Conservation (phyloP, 2,888 invertebrate species). For the Ceriagrion tenellum region DNA sequence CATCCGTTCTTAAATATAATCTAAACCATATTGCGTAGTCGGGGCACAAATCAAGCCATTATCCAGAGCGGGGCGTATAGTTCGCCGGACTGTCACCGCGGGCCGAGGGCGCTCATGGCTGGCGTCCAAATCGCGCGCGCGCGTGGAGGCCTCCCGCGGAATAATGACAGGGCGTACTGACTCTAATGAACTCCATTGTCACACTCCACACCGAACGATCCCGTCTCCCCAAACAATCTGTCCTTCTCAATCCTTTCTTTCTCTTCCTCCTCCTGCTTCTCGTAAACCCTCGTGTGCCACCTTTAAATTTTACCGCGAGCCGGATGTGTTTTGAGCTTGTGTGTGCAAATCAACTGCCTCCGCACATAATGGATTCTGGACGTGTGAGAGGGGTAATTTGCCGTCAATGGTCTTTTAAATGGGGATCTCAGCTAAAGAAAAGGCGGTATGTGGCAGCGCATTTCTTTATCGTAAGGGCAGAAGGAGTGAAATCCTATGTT, state of each 20-base stretch:
- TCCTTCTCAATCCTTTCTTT: neutral
- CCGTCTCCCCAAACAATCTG: neutral
- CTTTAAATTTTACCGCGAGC: neutral
- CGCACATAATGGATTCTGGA: neutral
- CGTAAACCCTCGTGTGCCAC: neutral
- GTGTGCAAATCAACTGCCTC: constrained; percentile 12
- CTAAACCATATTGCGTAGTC: no score
- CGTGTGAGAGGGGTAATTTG: neutral
- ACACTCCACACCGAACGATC: neutral
- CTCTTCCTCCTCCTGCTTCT: neutral
- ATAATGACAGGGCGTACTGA: constrained; percentile 31
- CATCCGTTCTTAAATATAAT: no score
- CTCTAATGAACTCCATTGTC: constrained; percentile 22
- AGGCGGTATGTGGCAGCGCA: neutral
- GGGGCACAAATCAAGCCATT: neutral
- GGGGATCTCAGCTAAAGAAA: neutral
- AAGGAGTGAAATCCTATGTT: neutral
- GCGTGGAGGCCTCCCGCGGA: neutral
- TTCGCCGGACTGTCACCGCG: neutral
- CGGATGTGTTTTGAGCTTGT: constrained; percentile 24
- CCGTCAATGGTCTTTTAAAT: neutral
- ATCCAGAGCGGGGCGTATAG: neutral
- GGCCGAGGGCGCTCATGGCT: neutral
- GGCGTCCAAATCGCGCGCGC: constrained; percentile 20
- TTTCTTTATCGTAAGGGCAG: neutral